Percentiles rank a stretch among this genome's conserved stretches.
These are phyloP conservation scores for Blastomussa wellsi DNA, from an alignment of 92 coral and sea anemone genomes.

Conservation along the genomic window DNA sequence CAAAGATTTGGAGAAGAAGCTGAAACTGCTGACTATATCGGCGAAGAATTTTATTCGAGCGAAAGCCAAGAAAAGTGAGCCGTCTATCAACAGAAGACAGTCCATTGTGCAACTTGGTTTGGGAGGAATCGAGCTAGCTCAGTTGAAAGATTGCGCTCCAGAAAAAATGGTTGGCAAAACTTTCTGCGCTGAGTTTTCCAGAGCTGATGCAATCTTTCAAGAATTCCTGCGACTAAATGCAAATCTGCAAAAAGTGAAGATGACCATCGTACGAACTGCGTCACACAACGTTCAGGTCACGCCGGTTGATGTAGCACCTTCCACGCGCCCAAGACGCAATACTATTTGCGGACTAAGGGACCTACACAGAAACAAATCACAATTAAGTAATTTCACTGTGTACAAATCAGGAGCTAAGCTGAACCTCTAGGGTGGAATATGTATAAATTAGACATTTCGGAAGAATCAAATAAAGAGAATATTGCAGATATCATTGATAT, in stretches of 20 bases:
- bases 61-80: constrained; percentile 61
- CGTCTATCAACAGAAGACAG: constrained; percentile 59
- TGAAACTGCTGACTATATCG: constrained; percentile 70
- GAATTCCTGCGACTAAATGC: constrained; percentile 76
- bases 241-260: constrained; percentile 66
- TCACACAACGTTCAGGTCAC: constrained; percentile 51
- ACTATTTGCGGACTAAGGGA: constrained; percentile 48
- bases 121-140: constrained; percentile 82
- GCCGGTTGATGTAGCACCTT: constrained; percentile 22
- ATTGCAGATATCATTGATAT: no score
- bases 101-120: constrained; percentile 80
- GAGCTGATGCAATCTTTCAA: constrained; percentile 80
- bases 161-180: constrained; percentile 42
- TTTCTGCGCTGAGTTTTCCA: constrained; percentile 59
- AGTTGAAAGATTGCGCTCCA: constrained; percentile 60
- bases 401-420: constrained; percentile 67
- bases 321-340: constrained; percentile 39
- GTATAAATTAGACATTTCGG: neutral
- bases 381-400: constrained; percentile 32
- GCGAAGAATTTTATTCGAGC: constrained; percentile 84
- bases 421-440: neutral
- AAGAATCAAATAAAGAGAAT: neutral
- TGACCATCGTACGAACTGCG: constrained; percentile 64
- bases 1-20: constrained; percentile 84
- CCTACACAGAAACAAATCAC: constrained; percentile 29